Evolutionary conservation across 1,140 invertebrate genomes (phyloP).

Genomic region (Orchestia grillus): DNA sequence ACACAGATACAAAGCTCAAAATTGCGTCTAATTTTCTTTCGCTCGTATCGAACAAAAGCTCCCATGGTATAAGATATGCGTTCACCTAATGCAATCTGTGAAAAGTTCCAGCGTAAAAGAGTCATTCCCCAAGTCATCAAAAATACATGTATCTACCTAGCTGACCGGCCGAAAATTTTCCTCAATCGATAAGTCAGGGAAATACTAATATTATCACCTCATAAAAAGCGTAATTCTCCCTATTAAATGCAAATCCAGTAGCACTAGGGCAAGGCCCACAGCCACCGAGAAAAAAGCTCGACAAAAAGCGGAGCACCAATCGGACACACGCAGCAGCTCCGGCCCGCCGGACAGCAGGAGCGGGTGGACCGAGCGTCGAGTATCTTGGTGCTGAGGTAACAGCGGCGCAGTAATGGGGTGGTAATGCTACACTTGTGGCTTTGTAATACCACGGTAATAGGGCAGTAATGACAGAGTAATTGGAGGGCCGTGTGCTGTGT

Average conservation of each 20-base stretch:
- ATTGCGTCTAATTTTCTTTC: background rate
- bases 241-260: constrained; percentile 2
- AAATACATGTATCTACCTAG: background rate
- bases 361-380: background rate
- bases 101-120: background rate
- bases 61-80: too few species aligned
- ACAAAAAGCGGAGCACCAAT: background rate
- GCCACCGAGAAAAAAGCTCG: background rate
- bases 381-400: background rate
- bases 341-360: too few species aligned
- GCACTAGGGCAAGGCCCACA: background rate
- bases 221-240: background rate
- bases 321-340: background rate
- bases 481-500: background rate
- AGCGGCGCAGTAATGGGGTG: background rate
- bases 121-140: background rate
- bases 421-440: background rate
- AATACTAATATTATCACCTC: background rate
- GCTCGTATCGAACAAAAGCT: background rate
- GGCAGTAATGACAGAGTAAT: background rate
- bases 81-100: background rate
- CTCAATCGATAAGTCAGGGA: background rate
- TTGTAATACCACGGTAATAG: constrained; percentile 23
- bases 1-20: background rate
- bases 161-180: background rate